Percentiles rank a stretch among this genome's conserved stretches.
phyloP scores from a whole-genome alignment of 2,888 invertebrate genomes.

The Sicus ferrugineus region DNA sequence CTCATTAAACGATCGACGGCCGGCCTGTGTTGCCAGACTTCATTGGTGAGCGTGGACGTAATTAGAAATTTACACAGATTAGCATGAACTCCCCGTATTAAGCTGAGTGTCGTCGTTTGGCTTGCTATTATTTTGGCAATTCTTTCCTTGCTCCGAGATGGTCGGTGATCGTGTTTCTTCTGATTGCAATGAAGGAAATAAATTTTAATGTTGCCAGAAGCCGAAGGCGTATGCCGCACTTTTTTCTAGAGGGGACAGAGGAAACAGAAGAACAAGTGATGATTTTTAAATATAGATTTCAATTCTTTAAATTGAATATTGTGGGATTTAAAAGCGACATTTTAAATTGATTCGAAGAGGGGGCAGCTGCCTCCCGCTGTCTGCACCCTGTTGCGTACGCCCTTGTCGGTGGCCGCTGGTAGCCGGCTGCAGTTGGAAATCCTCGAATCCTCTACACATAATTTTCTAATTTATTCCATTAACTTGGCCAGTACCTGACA shows the following conservation, averaged over 20 bases:
- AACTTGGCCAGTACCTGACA: neutral
- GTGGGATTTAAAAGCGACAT: no score
- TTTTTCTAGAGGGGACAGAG: no score
- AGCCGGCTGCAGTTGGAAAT: neutral
- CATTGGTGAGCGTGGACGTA: neutral
- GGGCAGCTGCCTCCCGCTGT: neutral
- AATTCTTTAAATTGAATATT: no score
- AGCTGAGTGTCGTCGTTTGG: neutral
- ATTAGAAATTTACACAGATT: neutral
- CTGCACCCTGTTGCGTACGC: neutral
- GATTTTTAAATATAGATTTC: no score
- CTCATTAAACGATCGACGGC: neutral
- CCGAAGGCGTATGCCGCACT: neutral
- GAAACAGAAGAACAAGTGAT: no score
- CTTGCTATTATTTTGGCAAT: neutral
- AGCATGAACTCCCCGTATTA: neutral
- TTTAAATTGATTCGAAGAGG: no score
- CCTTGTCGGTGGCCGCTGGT: neutral
- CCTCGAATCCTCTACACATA: neutral
- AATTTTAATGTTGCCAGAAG: neutral
- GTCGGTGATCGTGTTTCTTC: neutral
- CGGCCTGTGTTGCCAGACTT: neutral
- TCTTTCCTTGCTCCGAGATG: neutral
- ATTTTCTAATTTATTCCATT: neutral
- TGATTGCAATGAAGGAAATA: conserved; percentile 2